Base-by-base conservation (phyloP, 1,140 invertebrate species). In the Trypoxylus dichotomus region DNA sequence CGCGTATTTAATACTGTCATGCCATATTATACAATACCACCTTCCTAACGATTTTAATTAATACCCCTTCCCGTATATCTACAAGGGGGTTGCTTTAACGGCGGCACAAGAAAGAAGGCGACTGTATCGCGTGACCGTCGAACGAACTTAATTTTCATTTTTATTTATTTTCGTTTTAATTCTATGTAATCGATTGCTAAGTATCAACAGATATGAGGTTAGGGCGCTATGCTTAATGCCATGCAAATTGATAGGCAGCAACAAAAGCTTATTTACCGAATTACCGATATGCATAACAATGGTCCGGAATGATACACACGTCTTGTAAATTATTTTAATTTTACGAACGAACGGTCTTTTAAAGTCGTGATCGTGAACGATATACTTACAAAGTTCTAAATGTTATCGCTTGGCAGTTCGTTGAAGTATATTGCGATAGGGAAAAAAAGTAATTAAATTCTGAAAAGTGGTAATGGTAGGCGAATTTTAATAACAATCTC, bases 211-310 rank as follows among this genome's bases (percentile, higher is more conserved):
- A 24, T 68, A 68, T 21, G 15, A 68, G 15, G 60, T 15, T 19
- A 19, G 27, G 60, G 60, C 25, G 27, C 25, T 2, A 68, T 27
- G 8, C 27, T 21, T 68, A 54, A 54, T 54, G 15, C 47, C 47
- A 19, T n/a, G n/a, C 47, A 19, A 19, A 54, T 54, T 54, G 19
- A 54, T 54, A 54, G 47, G 47, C 19, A 54, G 27, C 60, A 68
- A 68, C 60, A 68, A 68, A 68, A 68, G 60, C 60, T 68, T 68
- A 68, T 68, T 68, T 68, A 68, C 60, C 24, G 60, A 68, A 68
- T 21, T 29, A 68, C 24, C 27, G 60, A 68, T 68, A 68, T 68
- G 60, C 60, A 68, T 68, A 68, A 68, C 60, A 68, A 68, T 68
- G 2, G 60, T 37, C 25, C 5, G 21, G 60, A 68, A 68, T 29